Evolutionary conservation across 2,797 vertebrate species (phyloP).

Genomic region (Natrix natrix): DNA sequence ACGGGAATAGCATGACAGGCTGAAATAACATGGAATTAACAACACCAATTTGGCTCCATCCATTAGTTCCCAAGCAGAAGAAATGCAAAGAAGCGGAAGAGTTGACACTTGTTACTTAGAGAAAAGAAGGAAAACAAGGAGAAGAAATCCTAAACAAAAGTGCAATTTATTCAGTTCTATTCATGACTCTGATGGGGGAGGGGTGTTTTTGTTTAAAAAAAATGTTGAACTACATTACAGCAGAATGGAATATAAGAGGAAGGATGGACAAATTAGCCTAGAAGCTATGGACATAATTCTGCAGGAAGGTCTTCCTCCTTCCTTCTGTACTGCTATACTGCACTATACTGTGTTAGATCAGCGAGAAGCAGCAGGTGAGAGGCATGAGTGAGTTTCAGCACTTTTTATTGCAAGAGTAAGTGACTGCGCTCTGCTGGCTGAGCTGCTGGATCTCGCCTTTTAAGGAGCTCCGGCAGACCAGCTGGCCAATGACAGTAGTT

Average conservation of each 20-base stretch:
- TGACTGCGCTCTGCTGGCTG: too few species aligned
- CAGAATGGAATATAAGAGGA: background rate
- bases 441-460: too few species aligned
- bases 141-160: background rate
- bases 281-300: background rate
- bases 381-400: too few species aligned
- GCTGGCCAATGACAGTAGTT: too few species aligned
- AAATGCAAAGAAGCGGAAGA: background rate
- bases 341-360: too few species aligned
- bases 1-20: background rate
- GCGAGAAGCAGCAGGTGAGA: too few species aligned
- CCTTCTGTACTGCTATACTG: background rate
- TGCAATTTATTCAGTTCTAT: background rate
- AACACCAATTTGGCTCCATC: background rate
- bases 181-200: background rate
- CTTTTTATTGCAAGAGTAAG: too few species aligned
- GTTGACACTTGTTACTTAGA: background rate
- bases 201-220: background rate
- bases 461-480: too few species aligned
- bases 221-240: background rate
- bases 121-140: background rate
- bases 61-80: background rate
- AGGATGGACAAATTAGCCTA: background rate
- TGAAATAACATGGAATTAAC: background rate
- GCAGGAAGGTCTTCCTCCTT: background rate